Evolutionary conservation across 2,113 vertebrate genomes (phyloP).

Genomic region (Megalops atlanticus): DNA sequence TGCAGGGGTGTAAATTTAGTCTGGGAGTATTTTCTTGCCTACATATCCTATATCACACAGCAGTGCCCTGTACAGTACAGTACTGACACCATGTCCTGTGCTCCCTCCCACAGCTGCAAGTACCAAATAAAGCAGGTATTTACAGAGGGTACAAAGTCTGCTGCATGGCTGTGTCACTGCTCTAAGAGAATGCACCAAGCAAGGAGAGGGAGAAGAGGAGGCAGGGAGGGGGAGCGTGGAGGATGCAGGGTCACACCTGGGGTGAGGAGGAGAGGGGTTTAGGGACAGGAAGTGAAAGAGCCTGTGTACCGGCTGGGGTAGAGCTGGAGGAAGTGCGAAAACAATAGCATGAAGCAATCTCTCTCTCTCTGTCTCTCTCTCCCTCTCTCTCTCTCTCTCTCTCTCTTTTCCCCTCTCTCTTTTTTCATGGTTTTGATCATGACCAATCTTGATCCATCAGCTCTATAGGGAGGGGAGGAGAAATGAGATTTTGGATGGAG

Average conservation of each 20-base stretch:
- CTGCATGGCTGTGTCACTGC: conserved; percentile 52
- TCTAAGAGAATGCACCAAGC: conserved; percentile 71
- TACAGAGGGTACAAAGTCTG: conserved; percentile 72
- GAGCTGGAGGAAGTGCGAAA: conserved; percentile 79
- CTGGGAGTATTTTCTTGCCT: conserved; percentile 41
- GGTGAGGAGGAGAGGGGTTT: conserved; percentile 41
- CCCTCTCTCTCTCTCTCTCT: conserved; percentile 8
- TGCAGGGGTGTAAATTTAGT: background rate
- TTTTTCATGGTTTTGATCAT: background rate
- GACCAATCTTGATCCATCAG: background rate
- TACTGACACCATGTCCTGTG: background rate
- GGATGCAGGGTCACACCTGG: conserved; percentile 27
- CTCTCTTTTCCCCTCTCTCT: background rate
- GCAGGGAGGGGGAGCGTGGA: background rate
- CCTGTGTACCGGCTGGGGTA: conserved; percentile 64
- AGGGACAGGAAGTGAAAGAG: conserved; percentile 65
- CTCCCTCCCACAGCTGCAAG: conserved; percentile 36
- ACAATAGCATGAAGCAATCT: conserved; percentile 59
- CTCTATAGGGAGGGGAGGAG: background rate
- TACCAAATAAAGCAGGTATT: conserved; percentile 71
- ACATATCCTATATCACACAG: conserved; percentile 42
- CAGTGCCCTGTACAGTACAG: background rate
- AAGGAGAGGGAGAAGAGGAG: conserved; percentile 18
- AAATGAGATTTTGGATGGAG: background rate
- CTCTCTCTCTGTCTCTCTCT: conserved; percentile 27